Base-by-base conservation (phyloP, 1,140 invertebrate species). In the Drosophila teissieri region DNA sequence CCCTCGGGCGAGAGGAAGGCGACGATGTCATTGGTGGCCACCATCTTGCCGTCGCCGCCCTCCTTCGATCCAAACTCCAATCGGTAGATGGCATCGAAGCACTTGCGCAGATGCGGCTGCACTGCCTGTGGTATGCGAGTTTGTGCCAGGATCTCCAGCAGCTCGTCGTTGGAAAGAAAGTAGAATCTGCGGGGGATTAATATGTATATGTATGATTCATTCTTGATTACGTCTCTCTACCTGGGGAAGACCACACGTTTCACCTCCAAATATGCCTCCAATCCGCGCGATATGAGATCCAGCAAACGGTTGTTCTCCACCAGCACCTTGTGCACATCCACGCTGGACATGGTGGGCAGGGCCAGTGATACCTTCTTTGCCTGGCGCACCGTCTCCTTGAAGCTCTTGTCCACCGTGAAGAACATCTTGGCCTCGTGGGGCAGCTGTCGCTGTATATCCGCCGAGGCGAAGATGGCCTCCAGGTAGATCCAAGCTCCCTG, bases 121-220 rank as follows among this genome's bases (percentile, higher is more conserved):
- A 98, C 96, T 1, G 96, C 96, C 72, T 96, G 95, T 0, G 97
- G 96, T 92, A 97, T 97, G 68, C 96, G 93, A 0, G 96, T 97
- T 94, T 98, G 97, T 40, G 97, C 96, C 49, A 99, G 93, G 81
- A 98, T 98, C 93, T 98, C 97, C 34, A 99, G 93, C 15, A 99
- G 93, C 90, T 98, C 98, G 78, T 98, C 97, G 92, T 99, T 98
- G 1, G 97, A 98, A 22, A 99, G 93, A 92, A 99, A 99, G 93
- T 98, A 99, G 93, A 99, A 97, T 61, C 91, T 92, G 11, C 7
- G 0, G 12, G 0, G 10, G 2, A 49, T 4, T 14, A 1, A 12
- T 12, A 36, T 11, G 10, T n/a, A 12, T 2, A 7, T 39, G 0
- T 6, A 37, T 24, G 3, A 4, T 24, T 24, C 0, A 4, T 24